phyloP scores from a whole-genome alignment of 2,888 invertebrate species.

The Perizoma affinitatum region DNA sequence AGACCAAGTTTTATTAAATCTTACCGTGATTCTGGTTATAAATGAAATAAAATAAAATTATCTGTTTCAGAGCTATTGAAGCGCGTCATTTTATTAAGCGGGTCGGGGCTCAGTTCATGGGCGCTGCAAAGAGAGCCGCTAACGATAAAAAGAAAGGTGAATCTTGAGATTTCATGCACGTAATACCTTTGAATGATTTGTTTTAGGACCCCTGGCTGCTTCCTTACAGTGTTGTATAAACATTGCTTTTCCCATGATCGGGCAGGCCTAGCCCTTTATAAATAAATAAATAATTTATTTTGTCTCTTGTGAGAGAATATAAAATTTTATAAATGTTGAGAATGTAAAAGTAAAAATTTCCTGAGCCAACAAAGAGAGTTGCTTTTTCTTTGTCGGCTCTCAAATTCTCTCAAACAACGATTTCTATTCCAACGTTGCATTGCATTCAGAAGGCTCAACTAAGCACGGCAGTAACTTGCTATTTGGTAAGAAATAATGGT shows the following conservation, averaged over 20 bases:
- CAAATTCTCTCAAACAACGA: too few relatives aligned
- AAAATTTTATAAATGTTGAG: too few relatives aligned
- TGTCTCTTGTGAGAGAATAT: background rate
- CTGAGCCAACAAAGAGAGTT: background rate
- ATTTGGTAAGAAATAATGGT: constrained; percentile 28
- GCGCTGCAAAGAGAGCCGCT: constrained; percentile 94
- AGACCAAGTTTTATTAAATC: constrained; percentile 61
- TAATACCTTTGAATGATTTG: background rate
- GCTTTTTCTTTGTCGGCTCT: too few relatives aligned
- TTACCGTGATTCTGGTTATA: constrained; percentile 58
- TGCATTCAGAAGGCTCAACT: constrained; percentile 8
- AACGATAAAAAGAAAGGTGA: constrained; percentile 88
- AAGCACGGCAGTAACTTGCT: constrained; percentile 18
- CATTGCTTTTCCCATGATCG: too few relatives aligned
- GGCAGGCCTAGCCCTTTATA: background rate
- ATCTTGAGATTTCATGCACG: background rate
- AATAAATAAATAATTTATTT: constrained; percentile 5
- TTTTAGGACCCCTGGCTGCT: too few relatives aligned
- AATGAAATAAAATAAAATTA: constrained; percentile 73
- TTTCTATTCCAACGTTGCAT: background rate
- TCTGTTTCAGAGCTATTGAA: constrained; percentile 91
- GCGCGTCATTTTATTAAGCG: constrained; percentile 94
- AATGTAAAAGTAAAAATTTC: constrained; percentile 2
- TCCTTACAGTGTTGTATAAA: too few relatives aligned
- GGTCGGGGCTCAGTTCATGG: constrained; percentile 96